phyloP scores from a whole-genome alignment of 1,140 invertebrate genomes.

The Agraylea sexmaculata region DNA sequence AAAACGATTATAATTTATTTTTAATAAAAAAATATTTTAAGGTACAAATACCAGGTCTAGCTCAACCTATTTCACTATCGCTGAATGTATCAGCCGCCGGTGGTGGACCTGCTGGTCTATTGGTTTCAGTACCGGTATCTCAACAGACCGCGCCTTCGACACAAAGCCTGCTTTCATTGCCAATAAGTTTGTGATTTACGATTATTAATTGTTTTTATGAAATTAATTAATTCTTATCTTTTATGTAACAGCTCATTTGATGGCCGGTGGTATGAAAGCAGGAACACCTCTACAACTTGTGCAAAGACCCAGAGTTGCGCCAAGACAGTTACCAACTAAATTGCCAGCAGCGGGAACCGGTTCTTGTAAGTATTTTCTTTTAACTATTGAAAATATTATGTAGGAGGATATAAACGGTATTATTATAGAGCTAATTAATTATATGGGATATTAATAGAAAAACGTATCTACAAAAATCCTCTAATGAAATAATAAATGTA shows the following conservation, averaged over 20 bases:
- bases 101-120: slow-evolving; percentile 34
- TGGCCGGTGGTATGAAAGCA: slow-evolving; percentile 34
- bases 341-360: slow-evolving; percentile 12
- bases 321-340: slow-evolving; percentile 16
- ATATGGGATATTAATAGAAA: too few species aligned
- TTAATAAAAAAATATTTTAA: too few species aligned
- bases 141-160: slow-evolving; percentile 15
- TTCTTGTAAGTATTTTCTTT: slow-evolving; percentile 13
- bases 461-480: too few species aligned
- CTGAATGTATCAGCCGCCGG: slow-evolving; percentile 48
- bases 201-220: too few species aligned
- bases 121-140: slow-evolving; percentile 32
- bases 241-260: slow-evolving; percentile 35
- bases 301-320: slow-evolving; percentile 16
- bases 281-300: slow-evolving; percentile 18
- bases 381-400: too few species aligned
- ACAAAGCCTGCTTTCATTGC: slow-evolving; percentile 38
- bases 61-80: slow-evolving; percentile 66
- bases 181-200: slow-evolving; percentile 53
- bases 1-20: too few species aligned
- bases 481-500: too few species aligned
- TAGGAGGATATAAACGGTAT: too few species aligned
- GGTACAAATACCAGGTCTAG: slow-evolving; percentile 65
- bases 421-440: too few species aligned
- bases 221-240: too few species aligned